phyloP scores from a whole-genome alignment of 53 echinoderm and acorn worm genomes.

The Antedon mediterranea region DNA sequence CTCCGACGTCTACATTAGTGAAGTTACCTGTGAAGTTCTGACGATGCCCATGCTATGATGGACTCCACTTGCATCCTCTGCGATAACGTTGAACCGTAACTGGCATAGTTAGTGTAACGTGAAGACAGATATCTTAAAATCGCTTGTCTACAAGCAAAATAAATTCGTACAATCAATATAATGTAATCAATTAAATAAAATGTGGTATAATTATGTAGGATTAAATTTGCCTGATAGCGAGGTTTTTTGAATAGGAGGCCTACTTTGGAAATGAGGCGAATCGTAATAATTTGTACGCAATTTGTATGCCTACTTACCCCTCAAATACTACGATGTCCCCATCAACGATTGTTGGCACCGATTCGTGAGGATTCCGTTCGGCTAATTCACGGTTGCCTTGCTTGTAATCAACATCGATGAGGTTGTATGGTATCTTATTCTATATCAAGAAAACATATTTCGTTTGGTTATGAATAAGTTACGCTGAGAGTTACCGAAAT shows the following conservation, averaged over 20 bases:
- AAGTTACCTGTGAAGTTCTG: slow-evolving; percentile 41
- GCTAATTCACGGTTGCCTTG: slow-evolving; percentile 9
- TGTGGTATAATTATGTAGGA: too few relatives aligned
- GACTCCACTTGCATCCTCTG: slow-evolving; percentile 41
- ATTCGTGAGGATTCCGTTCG: slow-evolving; percentile 19
- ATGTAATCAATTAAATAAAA: too few relatives aligned
- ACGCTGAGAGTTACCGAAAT: too few relatives aligned
- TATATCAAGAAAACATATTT: background rate
- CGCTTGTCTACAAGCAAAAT: slow-evolving; percentile 36
- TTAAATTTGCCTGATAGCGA: too few relatives aligned
- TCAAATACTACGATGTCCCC: slow-evolving; percentile 41
- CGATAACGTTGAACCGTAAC: slow-evolving; percentile 32
- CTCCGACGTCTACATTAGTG: background rate
- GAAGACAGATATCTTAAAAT: slow-evolving; percentile 41
- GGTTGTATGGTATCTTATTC: slow-evolving; percentile 33
- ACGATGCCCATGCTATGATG: slow-evolving; percentile 31
- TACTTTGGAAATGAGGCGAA: too few relatives aligned
- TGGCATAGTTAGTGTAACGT: slow-evolving; percentile 34
- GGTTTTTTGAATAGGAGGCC: too few relatives aligned
- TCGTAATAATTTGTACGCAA: too few relatives aligned
- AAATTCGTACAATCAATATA: too few relatives aligned
- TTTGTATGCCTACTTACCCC: slow-evolving; percentile 35
- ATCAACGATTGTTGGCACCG: slow-evolving; percentile 35
- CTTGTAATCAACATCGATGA: slow-evolving; percentile 28
- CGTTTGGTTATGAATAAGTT: too few relatives aligned